Conservation (phyloP, 2,797 vertebrate genomes). For the Sorex maritimensis region DNA sequence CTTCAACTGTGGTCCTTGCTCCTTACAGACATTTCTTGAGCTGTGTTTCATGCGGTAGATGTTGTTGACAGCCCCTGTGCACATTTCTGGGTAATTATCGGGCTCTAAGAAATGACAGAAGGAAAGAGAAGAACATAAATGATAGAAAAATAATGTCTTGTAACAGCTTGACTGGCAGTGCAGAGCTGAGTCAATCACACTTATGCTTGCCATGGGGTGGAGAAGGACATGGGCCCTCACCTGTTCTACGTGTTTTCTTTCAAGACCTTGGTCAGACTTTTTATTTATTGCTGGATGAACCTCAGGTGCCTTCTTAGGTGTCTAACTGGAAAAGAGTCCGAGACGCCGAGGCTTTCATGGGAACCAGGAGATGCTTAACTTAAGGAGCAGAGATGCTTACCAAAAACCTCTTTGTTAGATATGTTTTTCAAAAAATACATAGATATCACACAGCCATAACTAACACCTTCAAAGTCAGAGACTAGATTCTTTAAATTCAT, state of each 20-base stretch:
- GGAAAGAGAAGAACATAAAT: conserved; percentile 28
- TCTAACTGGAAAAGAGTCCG: conserved; percentile 12
- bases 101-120: conserved; percentile 60
- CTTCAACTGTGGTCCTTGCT: conserved; percentile 44
- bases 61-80: conserved; percentile 64
- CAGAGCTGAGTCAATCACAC: accelerated
- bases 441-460: neutral
- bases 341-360: neutral
- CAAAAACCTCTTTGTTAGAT: neutral
- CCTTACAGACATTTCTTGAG: conserved; percentile 61
- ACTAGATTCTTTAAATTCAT: neutral
- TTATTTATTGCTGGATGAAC: neutral
- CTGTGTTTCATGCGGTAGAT: conserved; percentile 59
- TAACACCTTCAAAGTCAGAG: neutral
- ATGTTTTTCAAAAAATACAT: neutral
- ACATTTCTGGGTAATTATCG: conserved; percentile 71
- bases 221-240: neutral
- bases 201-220: neutral
- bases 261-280: neutral
- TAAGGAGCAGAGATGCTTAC: conserved; percentile 34
- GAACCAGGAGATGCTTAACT: neutral
- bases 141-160: conserved; percentile 37
- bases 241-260: neutral
- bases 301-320: neutral
- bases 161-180: neutral